Conservation (phyloP, 1,140 invertebrate species). For the Telenomus remus region DNA sequence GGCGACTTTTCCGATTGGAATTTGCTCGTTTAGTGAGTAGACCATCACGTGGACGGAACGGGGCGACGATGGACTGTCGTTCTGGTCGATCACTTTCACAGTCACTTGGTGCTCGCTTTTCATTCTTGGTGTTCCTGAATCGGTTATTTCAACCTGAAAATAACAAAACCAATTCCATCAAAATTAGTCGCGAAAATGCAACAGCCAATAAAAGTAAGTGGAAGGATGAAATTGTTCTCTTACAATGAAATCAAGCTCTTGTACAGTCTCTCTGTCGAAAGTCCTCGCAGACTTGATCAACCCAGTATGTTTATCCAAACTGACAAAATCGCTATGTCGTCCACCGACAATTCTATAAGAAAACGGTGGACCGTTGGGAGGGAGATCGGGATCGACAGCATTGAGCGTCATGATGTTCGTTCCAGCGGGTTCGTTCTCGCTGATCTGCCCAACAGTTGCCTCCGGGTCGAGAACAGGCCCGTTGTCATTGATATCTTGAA, state of each 20-base stretch:
- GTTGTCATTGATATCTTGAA: constrained; percentile 95
- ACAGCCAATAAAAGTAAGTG: no score
- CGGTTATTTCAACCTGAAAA: constrained; percentile 86
- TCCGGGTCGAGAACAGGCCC: constrained; percentile 87
- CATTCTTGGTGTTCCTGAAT: constrained; percentile 90
- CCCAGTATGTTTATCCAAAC: constrained; percentile 86
- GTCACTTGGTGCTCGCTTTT: constrained; percentile 84
- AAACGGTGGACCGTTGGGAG: constrained; percentile 94
- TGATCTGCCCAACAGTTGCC: constrained; percentile 84
- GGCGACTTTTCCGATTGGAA: constrained; percentile 87
- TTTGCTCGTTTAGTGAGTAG: constrained; percentile 84
- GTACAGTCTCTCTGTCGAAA: constrained; percentile 88
- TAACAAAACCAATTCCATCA: background rate
- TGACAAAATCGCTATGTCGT: constrained; percentile 84
- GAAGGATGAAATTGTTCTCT: no score
- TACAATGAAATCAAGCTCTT: constrained; percentile 82
- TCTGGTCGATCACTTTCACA: constrained; percentile 90
- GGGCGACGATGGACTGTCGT: constrained; percentile 92
- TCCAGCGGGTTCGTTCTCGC: constrained; percentile 91
- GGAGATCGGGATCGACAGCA: constrained; percentile 91
- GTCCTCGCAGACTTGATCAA: constrained; percentile 85
- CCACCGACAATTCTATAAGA: constrained; percentile 87
- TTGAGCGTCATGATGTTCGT: constrained; percentile 89
- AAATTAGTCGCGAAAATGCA: no score
- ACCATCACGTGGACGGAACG: constrained; percentile 89